Evolutionary conservation across 2,113 vertebrate species (phyloP).

Genomic region (Anoura caudifer): DNA sequence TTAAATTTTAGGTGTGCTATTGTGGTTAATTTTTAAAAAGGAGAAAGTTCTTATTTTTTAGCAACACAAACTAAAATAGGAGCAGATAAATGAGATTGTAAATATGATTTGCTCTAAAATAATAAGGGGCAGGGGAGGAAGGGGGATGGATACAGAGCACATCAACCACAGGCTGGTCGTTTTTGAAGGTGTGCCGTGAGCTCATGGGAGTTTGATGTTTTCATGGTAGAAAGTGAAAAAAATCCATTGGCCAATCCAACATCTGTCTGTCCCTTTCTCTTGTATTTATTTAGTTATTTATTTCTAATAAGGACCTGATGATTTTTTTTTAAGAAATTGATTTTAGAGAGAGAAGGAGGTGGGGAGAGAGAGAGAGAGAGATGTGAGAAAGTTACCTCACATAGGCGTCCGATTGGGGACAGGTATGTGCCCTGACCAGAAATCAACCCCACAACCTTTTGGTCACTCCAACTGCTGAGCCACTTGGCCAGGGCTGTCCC

Average conservation of each 20-base stretch:
- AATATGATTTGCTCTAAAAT: background rate
- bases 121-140: background rate
- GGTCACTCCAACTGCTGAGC: too few species aligned
- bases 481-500: background rate
- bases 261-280: background rate
- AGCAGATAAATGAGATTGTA: background rate
- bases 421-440: too few species aligned
- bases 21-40: background rate
- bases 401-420: too few species aligned
- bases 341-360: too few species aligned
- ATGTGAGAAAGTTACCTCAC: too few species aligned
- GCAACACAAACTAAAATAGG: background rate
- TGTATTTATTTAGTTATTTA: too few species aligned
- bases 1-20: background rate
- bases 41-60: background rate
- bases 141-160: background rate
- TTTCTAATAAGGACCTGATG: too few species aligned
- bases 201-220: background rate
- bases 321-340: too few species aligned
- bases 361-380: too few species aligned
- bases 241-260: background rate
- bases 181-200: background rate
- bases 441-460: too few species aligned
- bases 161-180: background rate
- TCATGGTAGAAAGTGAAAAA: background rate